Conservation (phyloP, 2,888 invertebrate species). For the Timandra comae region DNA sequence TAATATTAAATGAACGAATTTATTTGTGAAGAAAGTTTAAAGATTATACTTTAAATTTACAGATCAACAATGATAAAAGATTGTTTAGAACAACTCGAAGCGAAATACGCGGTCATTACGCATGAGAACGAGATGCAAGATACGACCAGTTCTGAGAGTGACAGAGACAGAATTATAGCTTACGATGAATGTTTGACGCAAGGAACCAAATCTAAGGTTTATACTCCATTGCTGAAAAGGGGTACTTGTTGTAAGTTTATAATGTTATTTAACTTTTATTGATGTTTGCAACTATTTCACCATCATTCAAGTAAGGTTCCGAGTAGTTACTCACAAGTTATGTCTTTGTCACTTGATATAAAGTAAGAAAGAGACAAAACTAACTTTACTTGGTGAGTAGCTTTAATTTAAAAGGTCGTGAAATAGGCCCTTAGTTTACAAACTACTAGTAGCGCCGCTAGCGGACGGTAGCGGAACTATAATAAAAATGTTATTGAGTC, state of each 20-base stretch:
- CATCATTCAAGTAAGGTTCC: no score
- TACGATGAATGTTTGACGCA: constrained; percentile 80
- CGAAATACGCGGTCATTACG: constrained; percentile 26
- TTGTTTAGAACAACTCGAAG: constrained; percentile 71
- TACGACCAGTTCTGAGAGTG: constrained; percentile 9
- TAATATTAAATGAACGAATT: no score
- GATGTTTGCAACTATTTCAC: no score
- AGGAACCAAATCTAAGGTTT: constrained; percentile 81
- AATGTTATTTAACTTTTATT: background rate
- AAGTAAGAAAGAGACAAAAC: no score
- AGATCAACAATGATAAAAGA: constrained; percentile 77
- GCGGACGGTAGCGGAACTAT: background rate
- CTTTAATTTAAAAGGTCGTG: no score
- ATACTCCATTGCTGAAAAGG: constrained; percentile 85
- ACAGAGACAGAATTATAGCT: constrained; percentile 34
- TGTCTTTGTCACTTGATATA: no score
- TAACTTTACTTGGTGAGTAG: no score
- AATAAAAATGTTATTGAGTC: background rate
- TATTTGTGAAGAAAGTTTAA: no score
- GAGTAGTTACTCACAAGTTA: no score
- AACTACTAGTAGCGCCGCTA: no score
- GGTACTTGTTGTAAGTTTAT: constrained; percentile 84
- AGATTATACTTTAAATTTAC: constrained; percentile 37
- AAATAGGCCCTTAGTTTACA: no score
- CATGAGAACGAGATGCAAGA: constrained; percentile 22